These are phyloP conservation scores for Phymorhynchus buccinoides DNA, from an alignment of 1,140 invertebrate species.

Conservation along the genomic window DNA sequence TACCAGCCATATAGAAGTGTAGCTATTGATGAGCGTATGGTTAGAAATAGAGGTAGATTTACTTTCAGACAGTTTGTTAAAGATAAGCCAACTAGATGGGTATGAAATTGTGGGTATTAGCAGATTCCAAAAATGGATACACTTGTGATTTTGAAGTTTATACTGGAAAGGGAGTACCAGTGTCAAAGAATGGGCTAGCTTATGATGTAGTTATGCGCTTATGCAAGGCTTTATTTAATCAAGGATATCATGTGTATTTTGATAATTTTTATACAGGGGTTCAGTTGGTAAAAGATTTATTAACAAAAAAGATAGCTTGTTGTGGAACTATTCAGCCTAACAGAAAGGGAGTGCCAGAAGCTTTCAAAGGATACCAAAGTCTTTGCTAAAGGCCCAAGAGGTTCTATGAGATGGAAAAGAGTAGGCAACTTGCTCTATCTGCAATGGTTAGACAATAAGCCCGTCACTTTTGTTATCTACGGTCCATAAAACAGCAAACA, in stretches of 20 bases:
- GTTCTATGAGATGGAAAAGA: neutral
- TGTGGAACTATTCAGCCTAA: too few species aligned
- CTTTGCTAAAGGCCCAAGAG: neutral
- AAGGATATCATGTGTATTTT: neutral
- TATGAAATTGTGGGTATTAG: constrained; percentile 9
- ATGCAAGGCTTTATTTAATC: neutral
- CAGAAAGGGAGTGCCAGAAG: too few species aligned
- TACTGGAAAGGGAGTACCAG: neutral
- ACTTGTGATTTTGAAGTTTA: neutral
- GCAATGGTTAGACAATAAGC: constrained; percentile 26
- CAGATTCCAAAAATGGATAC: neutral
- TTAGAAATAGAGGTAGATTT: constrained; percentile 10
- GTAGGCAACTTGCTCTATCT: neutral
- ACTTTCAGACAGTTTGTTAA: neutral
- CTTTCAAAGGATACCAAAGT: too few species aligned
- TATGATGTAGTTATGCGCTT: constrained; percentile 4
- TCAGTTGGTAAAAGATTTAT: too few species aligned
- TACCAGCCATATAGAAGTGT: constrained; percentile 2
- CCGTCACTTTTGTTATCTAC: constrained; percentile 21
- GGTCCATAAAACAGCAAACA: neutral
- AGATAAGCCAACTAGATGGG: neutral
- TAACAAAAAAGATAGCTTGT: too few species aligned
- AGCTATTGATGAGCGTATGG: constrained; percentile 11
- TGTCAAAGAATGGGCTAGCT: constrained; percentile 3
- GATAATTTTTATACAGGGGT: neutral